A percentile compares a stretch with the other conserved stretches of the same genome.
phyloP scores from a whole-genome alignment of 2,888 invertebrate genomes.

The Pyrocoelia pectoralis region DNA sequence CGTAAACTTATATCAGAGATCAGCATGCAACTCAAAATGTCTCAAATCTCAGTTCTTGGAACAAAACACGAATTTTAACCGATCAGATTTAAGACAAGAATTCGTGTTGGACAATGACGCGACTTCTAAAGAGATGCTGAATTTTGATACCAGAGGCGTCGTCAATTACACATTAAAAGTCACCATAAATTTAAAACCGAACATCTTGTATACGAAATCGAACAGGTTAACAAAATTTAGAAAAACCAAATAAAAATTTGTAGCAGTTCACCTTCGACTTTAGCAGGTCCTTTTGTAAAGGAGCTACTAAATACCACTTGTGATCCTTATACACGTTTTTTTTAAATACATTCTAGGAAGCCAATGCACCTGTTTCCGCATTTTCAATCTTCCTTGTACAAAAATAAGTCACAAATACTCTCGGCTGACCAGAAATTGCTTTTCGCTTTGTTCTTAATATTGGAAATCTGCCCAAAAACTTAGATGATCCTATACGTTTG shows the following conservation, averaged over 20 bases:
- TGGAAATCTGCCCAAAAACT: background rate
- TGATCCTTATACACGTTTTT: no score
- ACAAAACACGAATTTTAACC: slow-evolving; percentile 50
- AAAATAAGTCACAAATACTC: background rate
- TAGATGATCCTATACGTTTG: background rate
- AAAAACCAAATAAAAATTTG: slow-evolving; percentile 3
- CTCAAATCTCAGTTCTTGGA: slow-evolving; percentile 49
- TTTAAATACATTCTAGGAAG: background rate
- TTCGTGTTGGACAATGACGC: slow-evolving; percentile 43
- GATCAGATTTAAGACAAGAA: slow-evolving; percentile 42
- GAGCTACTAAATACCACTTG: background rate
- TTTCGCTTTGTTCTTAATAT: background rate
- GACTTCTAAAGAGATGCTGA: slow-evolving; percentile 20
- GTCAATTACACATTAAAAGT: slow-evolving; percentile 9
- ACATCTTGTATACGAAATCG: background rate
- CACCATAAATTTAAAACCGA: background rate
- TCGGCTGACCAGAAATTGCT: background rate
- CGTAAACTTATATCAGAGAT: slow-evolving; percentile 55
- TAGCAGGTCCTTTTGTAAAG: no score
- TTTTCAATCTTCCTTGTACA: slow-evolving; percentile 1
- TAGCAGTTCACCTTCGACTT: background rate
- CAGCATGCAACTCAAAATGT: slow-evolving; percentile 51
- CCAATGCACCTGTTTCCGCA: background rate
- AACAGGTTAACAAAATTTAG: background rate
- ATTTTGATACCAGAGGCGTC: slow-evolving; percentile 21